A percentile compares a stretch with the other conserved stretches of the same genome.
These are phyloP conservation scores for Blera fallax DNA, from an alignment of 2,888 invertebrate genomes.

Conservation along the genomic window DNA sequence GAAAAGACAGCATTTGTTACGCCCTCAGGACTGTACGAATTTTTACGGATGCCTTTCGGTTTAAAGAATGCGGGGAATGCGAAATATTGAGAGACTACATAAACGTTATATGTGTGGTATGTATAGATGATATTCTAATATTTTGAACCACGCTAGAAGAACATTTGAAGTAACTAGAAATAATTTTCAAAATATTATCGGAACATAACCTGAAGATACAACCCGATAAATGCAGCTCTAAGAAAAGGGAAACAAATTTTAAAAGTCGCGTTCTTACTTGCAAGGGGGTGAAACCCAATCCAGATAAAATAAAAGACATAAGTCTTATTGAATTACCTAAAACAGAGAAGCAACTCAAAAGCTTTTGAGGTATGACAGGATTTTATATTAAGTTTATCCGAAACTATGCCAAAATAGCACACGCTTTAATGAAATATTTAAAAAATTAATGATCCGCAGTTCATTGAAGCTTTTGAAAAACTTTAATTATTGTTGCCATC, in stretches of 20 bases:
- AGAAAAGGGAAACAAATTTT: not conserved
- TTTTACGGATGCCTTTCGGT: not conserved
- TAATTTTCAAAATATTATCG: not conserved
- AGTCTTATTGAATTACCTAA: not conserved
- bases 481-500: slow-evolving; percentile 16
- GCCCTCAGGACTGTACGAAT: not conserved
- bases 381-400: no score
- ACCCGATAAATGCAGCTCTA: not conserved
- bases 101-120: not conserved
- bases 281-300: not conserved
- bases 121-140: not conserved
- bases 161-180: not conserved
- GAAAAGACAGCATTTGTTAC: not conserved
- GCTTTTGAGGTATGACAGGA: not conserved
- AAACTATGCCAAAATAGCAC: not conserved
- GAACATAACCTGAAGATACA: not conserved
- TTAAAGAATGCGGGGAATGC: not conserved
- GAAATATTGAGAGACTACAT: not conserved
- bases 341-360: not conserved
- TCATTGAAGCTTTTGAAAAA: slow-evolving; percentile 8
- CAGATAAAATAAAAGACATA: not conserved
- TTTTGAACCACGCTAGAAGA: not conserved
- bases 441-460: not conserved
- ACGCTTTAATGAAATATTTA: not conserved
- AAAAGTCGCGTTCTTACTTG: not conserved